phyloP scores from a whole-genome alignment of 2,797 vertebrate species.

The Notamacropus eugenii region DNA sequence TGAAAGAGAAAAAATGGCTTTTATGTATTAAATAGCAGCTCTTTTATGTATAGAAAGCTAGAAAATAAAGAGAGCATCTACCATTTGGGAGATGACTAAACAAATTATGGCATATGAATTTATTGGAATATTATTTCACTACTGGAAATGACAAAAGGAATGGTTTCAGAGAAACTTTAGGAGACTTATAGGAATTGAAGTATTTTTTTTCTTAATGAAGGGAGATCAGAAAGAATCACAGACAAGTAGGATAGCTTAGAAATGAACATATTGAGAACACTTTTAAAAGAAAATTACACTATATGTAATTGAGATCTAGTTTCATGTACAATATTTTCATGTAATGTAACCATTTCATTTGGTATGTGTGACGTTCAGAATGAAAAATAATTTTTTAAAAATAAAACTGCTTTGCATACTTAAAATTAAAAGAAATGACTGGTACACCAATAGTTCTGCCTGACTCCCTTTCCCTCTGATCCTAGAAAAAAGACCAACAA shows the following conservation, averaged over 20 bases:
- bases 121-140: not conserved
- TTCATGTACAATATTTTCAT: not conserved
- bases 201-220: not conserved
- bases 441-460: fast-evolving
- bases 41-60: not conserved
- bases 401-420: not conserved
- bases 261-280: not conserved
- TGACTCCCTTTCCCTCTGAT: not conserved
- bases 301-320: not conserved
- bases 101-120: not conserved
- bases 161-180: not conserved
- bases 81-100: not conserved
- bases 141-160: not conserved
- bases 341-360: not conserved
- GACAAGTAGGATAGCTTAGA: not conserved
- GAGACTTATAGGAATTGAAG: not conserved
- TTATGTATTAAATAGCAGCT: not conserved
- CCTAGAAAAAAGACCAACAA: slow-evolving; percentile 2
- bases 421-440: not conserved
- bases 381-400: not conserved
- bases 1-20: not conserved
- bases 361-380: not conserved
- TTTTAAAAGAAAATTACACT: not conserved
- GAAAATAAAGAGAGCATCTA: not conserved
- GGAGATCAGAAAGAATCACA: not conserved